phyloP scores from a whole-genome alignment of 2,888 invertebrate genomes.

The Timema podura region DNA sequence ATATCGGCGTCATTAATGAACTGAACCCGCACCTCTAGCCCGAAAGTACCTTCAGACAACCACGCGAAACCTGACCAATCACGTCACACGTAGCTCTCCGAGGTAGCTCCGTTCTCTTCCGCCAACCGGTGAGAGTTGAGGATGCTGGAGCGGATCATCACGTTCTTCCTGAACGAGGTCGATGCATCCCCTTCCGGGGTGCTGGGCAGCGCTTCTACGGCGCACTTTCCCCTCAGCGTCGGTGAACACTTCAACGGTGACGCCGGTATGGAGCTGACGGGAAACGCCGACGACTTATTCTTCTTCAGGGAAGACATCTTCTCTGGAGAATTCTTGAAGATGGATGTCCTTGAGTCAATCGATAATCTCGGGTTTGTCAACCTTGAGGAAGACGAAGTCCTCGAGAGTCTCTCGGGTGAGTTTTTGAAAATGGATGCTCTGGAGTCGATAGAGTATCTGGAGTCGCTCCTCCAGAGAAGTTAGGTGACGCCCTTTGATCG shows the following conservation, averaged over 20 bases:
- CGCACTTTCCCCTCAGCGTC: background rate
- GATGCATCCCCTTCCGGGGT: background rate
- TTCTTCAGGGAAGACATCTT: background rate
- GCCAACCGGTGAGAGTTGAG: background rate
- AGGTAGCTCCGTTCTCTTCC: background rate
- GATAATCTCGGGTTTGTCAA: slow-evolving; percentile 28
- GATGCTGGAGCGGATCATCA: slow-evolving; percentile 17
- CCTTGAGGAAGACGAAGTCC: slow-evolving; percentile 33
- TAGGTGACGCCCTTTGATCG: slow-evolving; percentile 30
- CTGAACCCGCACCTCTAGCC: too few species aligned
- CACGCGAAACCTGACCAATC: too few species aligned
- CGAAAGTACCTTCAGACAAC: too few species aligned
- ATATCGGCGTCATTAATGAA: too few species aligned
- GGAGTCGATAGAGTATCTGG: slow-evolving; percentile 31
- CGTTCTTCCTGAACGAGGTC: slow-evolving; percentile 21
- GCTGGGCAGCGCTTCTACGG: background rate
- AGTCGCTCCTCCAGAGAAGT: slow-evolving; percentile 34
- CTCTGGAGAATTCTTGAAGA: background rate
- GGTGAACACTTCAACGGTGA: background rate
- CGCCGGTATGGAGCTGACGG: background rate
- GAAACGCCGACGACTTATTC: background rate
- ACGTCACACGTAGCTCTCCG: slow-evolving; percentile 3
- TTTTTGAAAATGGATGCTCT: slow-evolving; percentile 24
- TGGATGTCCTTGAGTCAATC: slow-evolving; percentile 30
- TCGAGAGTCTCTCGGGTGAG: slow-evolving; percentile 11